phyloP scores from a whole-genome alignment of 2,888 invertebrate species.

The Cosmorhoe ocellata region DNA sequence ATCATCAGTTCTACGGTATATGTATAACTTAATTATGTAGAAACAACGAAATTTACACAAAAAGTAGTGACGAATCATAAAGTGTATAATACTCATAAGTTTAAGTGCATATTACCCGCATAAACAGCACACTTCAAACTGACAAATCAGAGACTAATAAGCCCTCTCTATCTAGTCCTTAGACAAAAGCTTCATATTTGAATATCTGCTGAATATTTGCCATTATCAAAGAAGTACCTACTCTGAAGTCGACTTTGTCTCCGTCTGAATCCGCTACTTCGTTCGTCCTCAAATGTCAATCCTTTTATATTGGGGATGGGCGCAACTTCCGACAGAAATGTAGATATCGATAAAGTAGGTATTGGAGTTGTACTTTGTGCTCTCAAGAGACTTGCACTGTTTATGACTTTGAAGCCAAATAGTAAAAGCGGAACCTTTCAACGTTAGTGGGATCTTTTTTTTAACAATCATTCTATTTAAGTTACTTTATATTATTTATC shows the following conservation, averaged over 20 bases:
- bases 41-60: too few relatives aligned
- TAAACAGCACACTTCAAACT: background rate
- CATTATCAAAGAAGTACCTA: conserved; percentile 64
- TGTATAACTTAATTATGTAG: too few relatives aligned
- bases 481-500: too few relatives aligned
- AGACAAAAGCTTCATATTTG: conserved; percentile 52
- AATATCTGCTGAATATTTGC: conserved; percentile 66
- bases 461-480: too few relatives aligned
- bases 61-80: too few relatives aligned
- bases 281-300: conserved; percentile 76
- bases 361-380: background rate
- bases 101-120: too few relatives aligned
- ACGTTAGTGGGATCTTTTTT: too few relatives aligned
- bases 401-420: too few relatives aligned
- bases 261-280: conserved; percentile 71
- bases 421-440: too few relatives aligned
- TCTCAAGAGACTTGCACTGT: too few relatives aligned
- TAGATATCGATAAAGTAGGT: conserved; percentile 30
- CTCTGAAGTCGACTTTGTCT: conserved; percentile 69
- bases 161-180: conserved; percentile 29
- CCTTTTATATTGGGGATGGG: conserved; percentile 70
- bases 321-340: background rate
- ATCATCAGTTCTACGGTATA: too few relatives aligned
- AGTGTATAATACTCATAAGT: too few relatives aligned
- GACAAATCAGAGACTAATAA: conserved; percentile 28